Evolutionary conservation across 2,888 invertebrate genomes (phyloP), one percentile per base, ranked within the genome.

Genomic region (Rhorus exstirpatorius): DNA sequence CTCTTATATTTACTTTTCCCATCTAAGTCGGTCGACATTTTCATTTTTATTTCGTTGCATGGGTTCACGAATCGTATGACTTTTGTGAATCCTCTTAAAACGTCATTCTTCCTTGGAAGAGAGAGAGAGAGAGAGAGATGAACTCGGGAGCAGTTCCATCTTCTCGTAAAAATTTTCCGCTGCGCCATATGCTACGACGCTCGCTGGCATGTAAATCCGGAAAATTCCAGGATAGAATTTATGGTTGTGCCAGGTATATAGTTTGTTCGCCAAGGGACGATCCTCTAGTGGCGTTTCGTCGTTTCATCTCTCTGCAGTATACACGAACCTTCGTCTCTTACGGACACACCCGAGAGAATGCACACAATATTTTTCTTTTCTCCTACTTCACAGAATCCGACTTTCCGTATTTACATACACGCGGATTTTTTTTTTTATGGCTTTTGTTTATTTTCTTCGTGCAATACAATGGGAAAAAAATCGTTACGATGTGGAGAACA

Each of bases 161-260:
- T 75, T 79, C 67, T 21, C 60, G 55, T 63, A 61, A 78, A 78
- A 79, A 72, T 78, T 71, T 80, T 65, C 24, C 75, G 76, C 75
- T 60, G 65, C 24, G 74, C 46, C 58, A 38, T 41, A 60, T 76
- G 49, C 44, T 58, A 60, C 55, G 51, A 72, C 21, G 63, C 76
- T 68, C 41, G n/a, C 67, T 60, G 55, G 72, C 61, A 77, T 81
- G 74, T 81, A 81, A 79, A 81, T 81, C 81, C 79, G 58, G 81
- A 84, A 84, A 84, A 82, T 82, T 82, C 65, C 77, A 77, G 65
- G 79, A 77, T 70, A 74, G 60, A 76, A 79, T 82, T 84, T 82
- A 82, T 77, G 77, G 79, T 70, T 79, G 63, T 65, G 63, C 65
- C 78, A 63, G 70, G 76, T 68, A 76, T 76, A 55, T 70, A 76